Conservation (phyloP, 2,888 invertebrate genomes). For the Napeogenes sylphis region DNA sequence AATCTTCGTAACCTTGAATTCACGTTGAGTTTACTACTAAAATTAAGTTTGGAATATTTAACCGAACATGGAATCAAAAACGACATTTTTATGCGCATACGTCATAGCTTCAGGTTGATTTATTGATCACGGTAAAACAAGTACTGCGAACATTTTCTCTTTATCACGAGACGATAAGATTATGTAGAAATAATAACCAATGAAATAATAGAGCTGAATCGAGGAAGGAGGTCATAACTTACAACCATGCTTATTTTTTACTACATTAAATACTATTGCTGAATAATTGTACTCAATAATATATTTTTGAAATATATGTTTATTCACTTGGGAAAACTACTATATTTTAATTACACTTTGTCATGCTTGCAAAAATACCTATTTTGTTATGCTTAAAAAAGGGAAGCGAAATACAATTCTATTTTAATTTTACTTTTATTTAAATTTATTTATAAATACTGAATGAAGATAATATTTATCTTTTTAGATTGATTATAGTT, state of each 20-base stretch:
- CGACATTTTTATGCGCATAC: slow-evolving; percentile 15
- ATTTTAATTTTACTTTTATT: too few relatives aligned
- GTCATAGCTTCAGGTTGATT: slow-evolving; percentile 22
- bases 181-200: slow-evolving; percentile 50
- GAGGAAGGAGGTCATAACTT: slow-evolving; percentile 17
- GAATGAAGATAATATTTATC: too few relatives aligned
- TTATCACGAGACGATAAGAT: slow-evolving; percentile 70
- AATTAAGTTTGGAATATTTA: slow-evolving; percentile 47
- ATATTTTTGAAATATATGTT: too few relatives aligned
- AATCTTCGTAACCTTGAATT: slow-evolving; percentile 22
- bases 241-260: background rate
- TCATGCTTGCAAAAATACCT: too few relatives aligned
- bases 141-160: slow-evolving; percentile 48
- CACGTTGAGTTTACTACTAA: slow-evolving; percentile 14
- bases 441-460: too few relatives aligned
- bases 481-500: too few relatives aligned
- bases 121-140: slow-evolving; percentile 54
- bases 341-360: too few relatives aligned
- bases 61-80: slow-evolving; percentile 18
- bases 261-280: too few relatives aligned
- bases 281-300: too few relatives aligned
- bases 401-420: too few relatives aligned
- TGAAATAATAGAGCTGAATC: slow-evolving; percentile 36
- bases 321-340: too few relatives aligned
- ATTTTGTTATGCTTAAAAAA: too few relatives aligned